Conservation (phyloP, 2,113 vertebrate genomes). For the Apaloderma vittatum region DNA sequence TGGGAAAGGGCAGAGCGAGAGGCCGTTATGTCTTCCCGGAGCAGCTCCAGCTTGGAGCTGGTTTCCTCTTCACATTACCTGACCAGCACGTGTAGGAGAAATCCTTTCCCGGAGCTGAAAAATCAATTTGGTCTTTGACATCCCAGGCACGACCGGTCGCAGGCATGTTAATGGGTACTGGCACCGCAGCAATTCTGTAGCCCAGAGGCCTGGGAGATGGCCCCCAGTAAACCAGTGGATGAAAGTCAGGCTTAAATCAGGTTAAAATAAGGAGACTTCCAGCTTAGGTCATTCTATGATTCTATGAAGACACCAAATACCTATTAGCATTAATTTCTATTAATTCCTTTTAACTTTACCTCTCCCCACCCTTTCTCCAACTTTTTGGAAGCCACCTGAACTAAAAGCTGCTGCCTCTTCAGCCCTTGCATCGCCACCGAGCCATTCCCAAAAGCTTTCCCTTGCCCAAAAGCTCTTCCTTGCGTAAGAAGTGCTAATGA, state of each 20-base stretch:
- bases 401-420: background rate
- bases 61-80: background rate
- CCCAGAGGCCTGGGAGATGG: background rate
- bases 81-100: background rate
- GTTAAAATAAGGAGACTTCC: background rate
- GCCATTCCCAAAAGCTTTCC: background rate
- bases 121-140: background rate
- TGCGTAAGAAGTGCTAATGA: background rate
- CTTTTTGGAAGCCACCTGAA: background rate
- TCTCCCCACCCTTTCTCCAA: background rate
- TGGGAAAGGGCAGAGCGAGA: background rate
- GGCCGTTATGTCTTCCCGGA: background rate
- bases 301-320: background rate
- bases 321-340: background rate
- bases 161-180: fast-evolving
- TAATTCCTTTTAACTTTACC: background rate
- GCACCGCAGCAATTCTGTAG: background rate
- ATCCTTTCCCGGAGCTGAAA: background rate
- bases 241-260: background rate
- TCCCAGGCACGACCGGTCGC: background rate
- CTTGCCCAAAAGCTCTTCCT: background rate
- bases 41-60: background rate
- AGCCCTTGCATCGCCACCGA: background rate
- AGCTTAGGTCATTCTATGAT: too few species aligned
- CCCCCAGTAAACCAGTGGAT: background rate